phyloP scores from a whole-genome alignment of 1,140 invertebrate genomes.

The Hesperophylax magnus region DNA sequence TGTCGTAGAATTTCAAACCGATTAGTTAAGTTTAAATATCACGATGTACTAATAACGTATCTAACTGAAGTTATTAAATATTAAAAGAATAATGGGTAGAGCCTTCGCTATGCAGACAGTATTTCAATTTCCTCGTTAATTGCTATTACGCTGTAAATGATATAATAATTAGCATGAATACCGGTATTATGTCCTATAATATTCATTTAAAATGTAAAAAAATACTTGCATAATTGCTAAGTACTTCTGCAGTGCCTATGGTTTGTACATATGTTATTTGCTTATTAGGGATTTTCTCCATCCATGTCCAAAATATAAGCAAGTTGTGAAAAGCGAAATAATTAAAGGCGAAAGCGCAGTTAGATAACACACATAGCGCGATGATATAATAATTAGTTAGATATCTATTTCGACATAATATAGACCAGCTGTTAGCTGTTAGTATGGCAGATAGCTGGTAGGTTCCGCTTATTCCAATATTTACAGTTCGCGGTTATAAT shows the following conservation, averaged over 20 bases:
- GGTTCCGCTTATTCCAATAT: neutral
- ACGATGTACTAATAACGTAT: too few species aligned
- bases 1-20: too few species aligned
- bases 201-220: too few species aligned
- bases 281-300: neutral
- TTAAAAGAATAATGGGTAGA: neutral
- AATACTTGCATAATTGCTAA: too few species aligned
- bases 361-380: neutral
- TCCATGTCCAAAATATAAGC: neutral
- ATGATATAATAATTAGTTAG: too few species aligned
- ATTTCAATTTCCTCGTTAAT: neutral
- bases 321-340: slow-evolving; percentile 5
- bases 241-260: too few species aligned
- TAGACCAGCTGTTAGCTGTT: too few species aligned
- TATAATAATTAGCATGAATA: neutral
- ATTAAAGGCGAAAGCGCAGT: neutral
- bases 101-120: neutral
- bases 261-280: neutral
- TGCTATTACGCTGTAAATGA: neutral
- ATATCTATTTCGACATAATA: too few species aligned
- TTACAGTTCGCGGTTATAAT: neutral
- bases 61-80: too few species aligned
- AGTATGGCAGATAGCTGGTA: neutral
- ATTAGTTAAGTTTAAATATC: too few species aligned
- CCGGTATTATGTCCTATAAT: neutral